Evolutionary conservation across 1,140 invertebrate species (phyloP).

Genomic region (Ceratitis capitata): DNA sequence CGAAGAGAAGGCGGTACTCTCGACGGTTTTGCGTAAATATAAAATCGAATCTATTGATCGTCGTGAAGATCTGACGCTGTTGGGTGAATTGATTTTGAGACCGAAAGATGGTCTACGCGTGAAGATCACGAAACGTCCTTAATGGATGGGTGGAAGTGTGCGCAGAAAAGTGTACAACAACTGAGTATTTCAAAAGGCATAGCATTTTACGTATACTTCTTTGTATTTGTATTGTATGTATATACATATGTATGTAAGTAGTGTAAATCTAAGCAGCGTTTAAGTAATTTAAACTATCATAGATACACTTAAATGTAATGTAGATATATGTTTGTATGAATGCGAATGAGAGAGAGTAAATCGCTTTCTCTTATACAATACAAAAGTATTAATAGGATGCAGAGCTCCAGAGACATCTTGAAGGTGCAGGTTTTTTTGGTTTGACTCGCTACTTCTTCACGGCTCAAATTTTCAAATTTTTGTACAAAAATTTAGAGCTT

Average conservation of each 20-base stretch:
- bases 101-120: constrained; percentile 69
- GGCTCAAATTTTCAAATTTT: too few species aligned
- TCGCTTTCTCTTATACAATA: too few species aligned
- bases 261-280: background rate
- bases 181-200: background rate
- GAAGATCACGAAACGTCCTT: constrained; percentile 63
- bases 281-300: background rate
- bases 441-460: too few species aligned
- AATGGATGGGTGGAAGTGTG: constrained; percentile 15
- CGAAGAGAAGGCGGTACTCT: constrained; percentile 78
- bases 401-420: too few species aligned
- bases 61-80: constrained; percentile 68
- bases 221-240: background rate
- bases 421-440: too few species aligned
- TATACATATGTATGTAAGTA: background rate
- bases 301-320: too few species aligned
- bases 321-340: too few species aligned
- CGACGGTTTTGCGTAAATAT: constrained; percentile 75
- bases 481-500: too few species aligned
- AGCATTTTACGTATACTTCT: background rate
- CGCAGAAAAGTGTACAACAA: background rate
- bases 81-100: constrained; percentile 70
- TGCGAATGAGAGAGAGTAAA: too few species aligned
- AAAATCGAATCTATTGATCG: constrained; percentile 69
- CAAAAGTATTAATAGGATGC: too few species aligned